Evolutionary conservation across 1,140 invertebrate genomes (phyloP).

Genomic region (Lepidurus packardi): DNA sequence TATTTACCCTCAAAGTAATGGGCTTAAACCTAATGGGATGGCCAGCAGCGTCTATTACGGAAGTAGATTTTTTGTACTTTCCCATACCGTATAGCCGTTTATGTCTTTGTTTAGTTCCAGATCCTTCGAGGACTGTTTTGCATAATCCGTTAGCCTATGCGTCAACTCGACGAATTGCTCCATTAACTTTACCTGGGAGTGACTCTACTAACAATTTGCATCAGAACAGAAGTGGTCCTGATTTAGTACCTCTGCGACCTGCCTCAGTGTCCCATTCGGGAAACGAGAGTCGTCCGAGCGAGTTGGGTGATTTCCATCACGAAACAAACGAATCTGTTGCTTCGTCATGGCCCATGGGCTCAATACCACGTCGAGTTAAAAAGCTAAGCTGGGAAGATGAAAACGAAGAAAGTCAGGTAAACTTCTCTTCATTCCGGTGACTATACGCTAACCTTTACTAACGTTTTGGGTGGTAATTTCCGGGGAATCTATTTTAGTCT

Average conservation of each 20-base stretch:
- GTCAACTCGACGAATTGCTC: not conserved
- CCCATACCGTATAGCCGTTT: not conserved
- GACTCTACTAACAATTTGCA: not conserved
- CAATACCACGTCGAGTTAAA: constrained; percentile 59
- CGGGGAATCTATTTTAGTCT: not conserved
- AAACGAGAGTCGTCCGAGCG: not conserved
- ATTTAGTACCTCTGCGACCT: not conserved
- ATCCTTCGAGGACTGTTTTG: not conserved
- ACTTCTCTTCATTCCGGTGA: not conserved
- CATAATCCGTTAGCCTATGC: not conserved
- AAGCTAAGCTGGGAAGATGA: constrained; percentile 70
- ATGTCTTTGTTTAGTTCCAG: not conserved
- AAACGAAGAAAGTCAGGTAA: constrained; percentile 31
- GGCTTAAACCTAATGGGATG: constrained; percentile 1
- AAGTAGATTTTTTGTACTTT: not conserved
- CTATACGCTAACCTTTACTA: not conserved
- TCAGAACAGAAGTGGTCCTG: not conserved
- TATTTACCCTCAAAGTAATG: constrained; percentile 22
- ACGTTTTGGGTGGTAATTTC: not conserved
- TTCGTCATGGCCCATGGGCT: constrained; percentile 49
- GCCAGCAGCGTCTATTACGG: not conserved
- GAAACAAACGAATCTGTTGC: not conserved
- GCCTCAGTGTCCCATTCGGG: not conserved
- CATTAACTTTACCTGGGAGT: not conserved
- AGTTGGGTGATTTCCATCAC: not conserved